phyloP scores from a whole-genome alignment of 1,140 invertebrate genomes.

The Megathymus violae region DNA sequence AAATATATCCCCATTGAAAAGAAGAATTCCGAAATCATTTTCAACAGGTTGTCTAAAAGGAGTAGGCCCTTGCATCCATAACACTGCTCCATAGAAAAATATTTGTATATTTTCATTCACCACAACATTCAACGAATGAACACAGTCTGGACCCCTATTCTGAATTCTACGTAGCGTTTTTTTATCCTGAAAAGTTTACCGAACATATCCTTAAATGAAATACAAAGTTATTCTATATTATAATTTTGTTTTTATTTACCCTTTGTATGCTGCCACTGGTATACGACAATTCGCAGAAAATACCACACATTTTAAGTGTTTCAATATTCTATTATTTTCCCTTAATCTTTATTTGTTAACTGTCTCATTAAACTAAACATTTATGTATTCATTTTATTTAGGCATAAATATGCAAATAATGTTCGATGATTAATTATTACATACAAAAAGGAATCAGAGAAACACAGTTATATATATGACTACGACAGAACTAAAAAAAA shows the following conservation, averaged over 20 bases:
- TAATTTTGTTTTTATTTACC: slow-evolving; percentile 26
- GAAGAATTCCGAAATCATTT: slow-evolving; percentile 64
- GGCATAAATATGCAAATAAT: too few relatives aligned
- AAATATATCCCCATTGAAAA: slow-evolving; percentile 82
- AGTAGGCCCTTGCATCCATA: slow-evolving; percentile 77
- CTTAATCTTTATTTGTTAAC: too few relatives aligned
- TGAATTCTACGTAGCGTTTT: slow-evolving; percentile 56
- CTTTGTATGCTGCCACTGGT: slow-evolving; percentile 15
- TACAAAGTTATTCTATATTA: not conserved
- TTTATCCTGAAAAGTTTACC: slow-evolving; percentile 53
- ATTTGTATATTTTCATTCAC: slow-evolving; percentile 42
- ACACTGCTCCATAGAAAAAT: slow-evolving; percentile 62
- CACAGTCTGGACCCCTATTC: slow-evolving; percentile 72
- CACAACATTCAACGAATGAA: slow-evolving; percentile 35
- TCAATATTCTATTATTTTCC: too few relatives aligned
- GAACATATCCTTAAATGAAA: slow-evolving; percentile 26
- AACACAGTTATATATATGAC: too few relatives aligned
- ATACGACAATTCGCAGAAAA: slow-evolving; percentile 61
- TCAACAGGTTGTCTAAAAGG: slow-evolving; percentile 65
- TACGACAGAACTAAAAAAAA: too few relatives aligned
- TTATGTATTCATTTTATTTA: too few relatives aligned
- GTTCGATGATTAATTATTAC: too few relatives aligned
- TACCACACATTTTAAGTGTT: slow-evolving; percentile 72
- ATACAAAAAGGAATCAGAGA: too few relatives aligned
- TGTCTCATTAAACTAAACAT: too few relatives aligned